Base-by-base conservation (phyloP, 1,140 invertebrate genomes). In the Drosophila nasuta region DNA sequence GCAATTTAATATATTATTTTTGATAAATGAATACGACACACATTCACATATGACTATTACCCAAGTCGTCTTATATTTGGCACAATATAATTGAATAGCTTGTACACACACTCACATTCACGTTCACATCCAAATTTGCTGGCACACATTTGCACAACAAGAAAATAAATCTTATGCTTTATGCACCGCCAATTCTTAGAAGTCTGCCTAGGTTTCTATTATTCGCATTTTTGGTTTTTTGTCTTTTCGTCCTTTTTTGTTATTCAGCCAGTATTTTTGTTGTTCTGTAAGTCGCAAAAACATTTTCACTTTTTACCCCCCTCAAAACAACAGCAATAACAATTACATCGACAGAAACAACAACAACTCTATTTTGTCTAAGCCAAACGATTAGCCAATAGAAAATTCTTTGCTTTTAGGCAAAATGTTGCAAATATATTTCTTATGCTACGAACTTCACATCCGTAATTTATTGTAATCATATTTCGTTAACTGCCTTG, bases 1-100 rank as follows among this genome's bases (percentile, higher is more conserved):
- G 85, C 85, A 89, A 89, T 89, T 89, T 89, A 89, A 90, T 89
- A 85, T 89, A 89, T 89, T 90, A 89, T 90, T 90, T 88, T 88
- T 88, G 83, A 88, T 89, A 88, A 88, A 88, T 88, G 83, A 88
- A 88, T 88, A 88, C 82, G 57, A 57, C 73, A 79, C 60, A 75
- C 41, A 62, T 41, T 51, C 30, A 66, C 41, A 64, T 71, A 60
- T 51, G 17, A 33, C 2, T 67, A 58, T 46, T 56, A 54, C 60
- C 46, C 63, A 54, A 56, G n/a, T 57, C 70, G n/a, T 57, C 70
- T 77, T 57, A 43, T 45, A 52, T 54, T 48, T 30, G 59, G 58
- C 28, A 57, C 65, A 74, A 48, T 41, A 69, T 74, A 78, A 78
- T 71, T 78, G 76, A 78, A 71, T 66, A 59, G 56, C 52, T 28